phyloP scores from a whole-genome alignment of 2,797 vertebrate species.

The Zenarchopterus dispar region DNA sequence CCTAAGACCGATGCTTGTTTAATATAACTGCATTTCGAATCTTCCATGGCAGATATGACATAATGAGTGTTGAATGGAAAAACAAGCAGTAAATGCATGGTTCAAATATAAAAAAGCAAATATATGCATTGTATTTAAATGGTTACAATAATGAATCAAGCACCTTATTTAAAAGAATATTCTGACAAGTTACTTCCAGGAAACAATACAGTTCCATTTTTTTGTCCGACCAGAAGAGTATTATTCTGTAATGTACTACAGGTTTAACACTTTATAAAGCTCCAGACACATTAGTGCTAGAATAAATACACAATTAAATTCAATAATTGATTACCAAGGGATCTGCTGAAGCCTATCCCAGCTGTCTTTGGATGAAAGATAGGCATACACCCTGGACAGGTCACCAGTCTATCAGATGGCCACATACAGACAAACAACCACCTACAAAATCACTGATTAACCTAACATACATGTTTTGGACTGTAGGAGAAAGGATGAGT shows the following conservation, averaged over 20 bases:
- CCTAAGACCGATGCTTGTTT: background rate
- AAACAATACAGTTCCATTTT: background rate
- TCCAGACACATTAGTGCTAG: background rate
- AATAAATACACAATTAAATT: background rate
- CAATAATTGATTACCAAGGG: no score
- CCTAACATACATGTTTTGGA: no score
- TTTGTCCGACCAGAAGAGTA: background rate
- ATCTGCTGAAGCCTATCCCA: no score
- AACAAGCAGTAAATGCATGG: background rate
- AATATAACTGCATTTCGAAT: background rate
- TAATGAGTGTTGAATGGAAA: conserved; percentile 1
- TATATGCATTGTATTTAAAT: no score
- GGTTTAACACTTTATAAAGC: background rate
- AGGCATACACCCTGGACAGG: no score
- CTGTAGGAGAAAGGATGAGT: no score
- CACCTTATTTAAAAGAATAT: background rate
- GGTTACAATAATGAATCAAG: no score
- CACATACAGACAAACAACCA: no score
- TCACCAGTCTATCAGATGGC: no score
- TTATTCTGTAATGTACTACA: background rate
- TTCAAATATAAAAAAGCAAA: background rate
- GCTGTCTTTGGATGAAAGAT: no score
- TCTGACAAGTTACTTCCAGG: background rate
- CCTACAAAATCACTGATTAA: no score
- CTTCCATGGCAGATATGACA: background rate